phyloP scores from a whole-genome alignment of 2,888 invertebrate genomes.

The Epistrophella euchroma region DNA sequence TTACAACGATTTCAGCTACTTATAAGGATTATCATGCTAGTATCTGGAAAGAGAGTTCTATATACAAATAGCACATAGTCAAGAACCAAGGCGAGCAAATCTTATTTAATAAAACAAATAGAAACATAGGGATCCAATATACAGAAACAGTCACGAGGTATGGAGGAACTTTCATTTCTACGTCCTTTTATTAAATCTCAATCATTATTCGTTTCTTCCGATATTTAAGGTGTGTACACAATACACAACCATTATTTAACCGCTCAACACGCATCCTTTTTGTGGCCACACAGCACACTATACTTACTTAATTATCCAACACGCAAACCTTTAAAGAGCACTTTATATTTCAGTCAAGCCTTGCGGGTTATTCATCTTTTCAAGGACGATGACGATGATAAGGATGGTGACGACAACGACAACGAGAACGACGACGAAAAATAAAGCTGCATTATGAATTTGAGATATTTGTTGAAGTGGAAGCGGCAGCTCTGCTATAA shows the following conservation, averaged over 20 bases:
- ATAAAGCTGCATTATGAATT: constrained; percentile 21
- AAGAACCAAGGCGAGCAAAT: constrained; percentile 31
- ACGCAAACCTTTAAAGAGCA: constrained; percentile 57
- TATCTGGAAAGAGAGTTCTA: constrained; percentile 13
- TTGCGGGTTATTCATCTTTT: constrained; percentile 44
- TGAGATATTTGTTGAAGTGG: background rate
- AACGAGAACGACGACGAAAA: background rate
- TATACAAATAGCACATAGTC: constrained; percentile 60
- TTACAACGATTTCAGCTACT: constrained; percentile 54
- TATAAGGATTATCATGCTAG: constrained; percentile 56
- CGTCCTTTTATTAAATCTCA: constrained; percentile 52
- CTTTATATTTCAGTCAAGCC: constrained; percentile 35
- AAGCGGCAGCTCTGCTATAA: constrained; percentile 4
- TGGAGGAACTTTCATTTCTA: background rate
- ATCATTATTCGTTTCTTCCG: constrained; percentile 56
- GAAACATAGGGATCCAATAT: background rate
- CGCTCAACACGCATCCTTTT: constrained; percentile 66
- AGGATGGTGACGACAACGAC: background rate
- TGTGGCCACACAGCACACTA: constrained; percentile 48
- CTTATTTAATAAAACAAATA: constrained; percentile 32
- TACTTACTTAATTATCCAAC: constrained; percentile 72
- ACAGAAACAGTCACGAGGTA: background rate
- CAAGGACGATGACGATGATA: constrained; percentile 46
- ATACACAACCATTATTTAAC: constrained; percentile 65
- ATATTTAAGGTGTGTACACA: constrained; percentile 73